Evolutionary conservation across 92 coral and sea anemone species (phyloP).

Genomic region (Paramuricea clavata): DNA sequence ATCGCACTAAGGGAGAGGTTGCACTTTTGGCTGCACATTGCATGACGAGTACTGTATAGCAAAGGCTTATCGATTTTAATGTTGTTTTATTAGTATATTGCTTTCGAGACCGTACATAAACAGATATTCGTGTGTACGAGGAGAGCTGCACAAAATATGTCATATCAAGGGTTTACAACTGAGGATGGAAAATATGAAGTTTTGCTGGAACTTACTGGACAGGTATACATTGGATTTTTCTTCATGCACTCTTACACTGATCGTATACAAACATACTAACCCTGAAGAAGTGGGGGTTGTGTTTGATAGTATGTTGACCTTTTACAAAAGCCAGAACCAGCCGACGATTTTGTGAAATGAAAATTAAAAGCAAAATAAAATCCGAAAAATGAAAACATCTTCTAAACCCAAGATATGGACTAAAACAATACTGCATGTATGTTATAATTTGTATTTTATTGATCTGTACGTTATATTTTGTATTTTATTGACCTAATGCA

Average conservation of each 20-base stretch:
- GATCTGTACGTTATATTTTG: too few relatives aligned
- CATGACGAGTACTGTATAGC: not conserved
- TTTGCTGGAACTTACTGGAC: conserved; percentile 86
- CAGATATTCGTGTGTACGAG: conserved; percentile 87
- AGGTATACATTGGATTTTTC: conserved; percentile 57
- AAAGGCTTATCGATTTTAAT: not conserved
- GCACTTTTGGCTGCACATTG: not conserved
- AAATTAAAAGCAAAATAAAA: too few relatives aligned
- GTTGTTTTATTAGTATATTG: conserved; percentile 80
- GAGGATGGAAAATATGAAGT: conserved; percentile 84
- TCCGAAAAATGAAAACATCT: too few relatives aligned
- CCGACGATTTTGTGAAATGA: too few relatives aligned
- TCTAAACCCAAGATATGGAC: too few relatives aligned
- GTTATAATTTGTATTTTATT: too few relatives aligned
- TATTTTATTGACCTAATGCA: too few relatives aligned
- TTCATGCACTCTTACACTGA: not conserved
- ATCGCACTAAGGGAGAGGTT: too few relatives aligned
- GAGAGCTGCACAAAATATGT: conserved; percentile 98
- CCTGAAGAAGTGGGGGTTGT: not conserved
- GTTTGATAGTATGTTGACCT: not conserved
- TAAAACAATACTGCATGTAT: too few relatives aligned
- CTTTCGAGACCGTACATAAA: conserved; percentile 87
- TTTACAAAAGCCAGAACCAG: too few relatives aligned
- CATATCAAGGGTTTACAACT: conserved; percentile 93
- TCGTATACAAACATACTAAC: too few relatives aligned